Evolutionary conservation across 2,113 vertebrate genomes (phyloP).

Genomic region (Podarcis raffonei): DNA sequence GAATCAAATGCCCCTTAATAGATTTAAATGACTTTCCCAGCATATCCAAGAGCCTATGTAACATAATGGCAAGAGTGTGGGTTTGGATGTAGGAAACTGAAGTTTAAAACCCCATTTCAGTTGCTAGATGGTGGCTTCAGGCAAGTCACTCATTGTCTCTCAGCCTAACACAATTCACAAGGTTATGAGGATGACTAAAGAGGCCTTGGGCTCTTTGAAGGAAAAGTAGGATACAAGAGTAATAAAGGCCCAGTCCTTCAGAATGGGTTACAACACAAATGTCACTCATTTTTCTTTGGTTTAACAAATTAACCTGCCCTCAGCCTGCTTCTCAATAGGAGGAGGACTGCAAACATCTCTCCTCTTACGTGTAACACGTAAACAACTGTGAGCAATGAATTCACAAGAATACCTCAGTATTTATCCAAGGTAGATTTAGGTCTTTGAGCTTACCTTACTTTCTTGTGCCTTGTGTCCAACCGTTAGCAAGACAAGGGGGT

Average conservation of each 20-base stretch:
- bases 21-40: neutral
- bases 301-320: neutral
- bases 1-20: neutral
- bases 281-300: neutral
- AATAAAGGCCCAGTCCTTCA: neutral
- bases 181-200: neutral
- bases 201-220: neutral
- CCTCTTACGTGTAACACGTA: neutral
- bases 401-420: neutral
- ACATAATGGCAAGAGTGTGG: neutral
- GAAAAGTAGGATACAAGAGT: neutral
- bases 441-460: slow-evolving; percentile 87
- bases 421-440: neutral
- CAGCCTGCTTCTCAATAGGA: too few relatives aligned
- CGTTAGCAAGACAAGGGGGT: slow-evolving; percentile 89
- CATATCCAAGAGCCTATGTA: neutral
- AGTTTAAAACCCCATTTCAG: neutral
- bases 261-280: neutral
- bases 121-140: neutral
- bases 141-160: neutral
- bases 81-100: neutral
- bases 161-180: neutral
- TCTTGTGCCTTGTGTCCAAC: slow-evolving; percentile 88
- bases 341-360: neutral
- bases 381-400: neutral